Conservation (phyloP, 2,113 vertebrate genomes). For the Rhegmatorhina hoffmannsi region DNA sequence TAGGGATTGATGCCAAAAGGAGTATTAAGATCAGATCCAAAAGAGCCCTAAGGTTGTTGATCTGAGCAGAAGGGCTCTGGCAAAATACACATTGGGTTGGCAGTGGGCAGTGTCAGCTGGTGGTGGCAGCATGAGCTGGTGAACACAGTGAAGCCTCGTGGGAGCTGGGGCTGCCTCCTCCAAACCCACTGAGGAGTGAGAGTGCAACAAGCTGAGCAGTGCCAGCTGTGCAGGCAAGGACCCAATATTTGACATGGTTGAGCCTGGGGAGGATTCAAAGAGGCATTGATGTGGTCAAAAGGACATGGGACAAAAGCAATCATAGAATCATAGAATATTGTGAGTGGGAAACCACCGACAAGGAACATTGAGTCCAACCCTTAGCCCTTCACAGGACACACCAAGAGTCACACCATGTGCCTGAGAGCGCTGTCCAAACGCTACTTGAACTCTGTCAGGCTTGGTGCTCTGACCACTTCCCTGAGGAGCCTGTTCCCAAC, state of each 20-base stretch:
- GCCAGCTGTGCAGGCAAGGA: not conserved
- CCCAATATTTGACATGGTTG: not conserved
- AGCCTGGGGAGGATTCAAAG: not conserved
- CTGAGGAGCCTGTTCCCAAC: not conserved
- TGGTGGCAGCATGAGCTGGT: not conserved
- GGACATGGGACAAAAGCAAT: not conserved
- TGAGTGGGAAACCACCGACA: not conserved
- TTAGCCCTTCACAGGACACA: not conserved
- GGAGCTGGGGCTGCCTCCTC: not conserved
- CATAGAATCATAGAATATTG: not conserved
- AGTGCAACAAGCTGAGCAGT: not conserved
- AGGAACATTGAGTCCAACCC: not conserved
- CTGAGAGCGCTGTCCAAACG: rapidly evolving
- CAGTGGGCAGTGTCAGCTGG: not conserved
- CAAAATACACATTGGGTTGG: not conserved
- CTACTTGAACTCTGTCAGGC: not conserved
- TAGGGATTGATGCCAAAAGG: not conserved
- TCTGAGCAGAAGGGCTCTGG: not conserved
- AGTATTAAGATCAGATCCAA: not conserved
- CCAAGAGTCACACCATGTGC: not conserved
- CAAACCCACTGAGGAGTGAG: not conserved
- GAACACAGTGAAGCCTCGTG: rapidly evolving
- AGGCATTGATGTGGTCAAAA: not conserved
- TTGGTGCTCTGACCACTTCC: not conserved
- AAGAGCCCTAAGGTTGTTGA: not conserved